phyloP scores from a whole-genome alignment of 2,113 vertebrate genomes.

The Gopherus evgoodei region DNA sequence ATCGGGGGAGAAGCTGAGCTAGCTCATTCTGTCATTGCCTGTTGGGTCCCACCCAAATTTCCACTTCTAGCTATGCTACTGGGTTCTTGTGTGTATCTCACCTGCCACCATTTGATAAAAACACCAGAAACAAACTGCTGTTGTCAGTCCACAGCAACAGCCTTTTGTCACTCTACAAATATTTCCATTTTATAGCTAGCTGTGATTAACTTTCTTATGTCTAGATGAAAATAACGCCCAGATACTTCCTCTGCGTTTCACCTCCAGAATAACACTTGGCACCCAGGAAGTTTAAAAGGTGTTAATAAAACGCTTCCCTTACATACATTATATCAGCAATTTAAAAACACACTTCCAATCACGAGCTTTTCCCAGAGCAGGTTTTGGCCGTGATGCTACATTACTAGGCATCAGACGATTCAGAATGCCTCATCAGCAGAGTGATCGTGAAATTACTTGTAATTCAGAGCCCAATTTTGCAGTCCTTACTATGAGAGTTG shows the following conservation, averaged over 20 bases:
- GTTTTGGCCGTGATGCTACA: neutral
- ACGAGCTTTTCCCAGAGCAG: neutral
- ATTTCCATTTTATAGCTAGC: constrained; percentile 29
- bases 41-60: too few relatives aligned
- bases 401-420: neutral
- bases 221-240: constrained; percentile 27
- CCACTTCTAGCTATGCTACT: too few relatives aligned
- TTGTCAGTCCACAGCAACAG: neutral
- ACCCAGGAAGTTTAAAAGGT: constrained; percentile 21
- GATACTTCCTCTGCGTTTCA: fast-evolving
- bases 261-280: neutral
- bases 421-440: constrained; percentile 40
- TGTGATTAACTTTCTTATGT: constrained; percentile 54
- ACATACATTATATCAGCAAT: constrained; percentile 33
- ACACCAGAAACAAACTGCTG: neutral
- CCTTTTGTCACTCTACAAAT: neutral
- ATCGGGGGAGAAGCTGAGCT: too few relatives aligned
- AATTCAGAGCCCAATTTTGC: neutral
- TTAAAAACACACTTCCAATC: constrained; percentile 38
- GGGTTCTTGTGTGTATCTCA: neutral
- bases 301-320: constrained; percentile 5
- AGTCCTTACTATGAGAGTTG: neutral
- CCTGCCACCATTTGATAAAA: neutral
- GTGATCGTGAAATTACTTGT: neutral
- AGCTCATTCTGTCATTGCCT: too few relatives aligned